Evolutionary conservation across 2,113 vertebrate species (phyloP).

Genomic region (Pagrus major): DNA sequence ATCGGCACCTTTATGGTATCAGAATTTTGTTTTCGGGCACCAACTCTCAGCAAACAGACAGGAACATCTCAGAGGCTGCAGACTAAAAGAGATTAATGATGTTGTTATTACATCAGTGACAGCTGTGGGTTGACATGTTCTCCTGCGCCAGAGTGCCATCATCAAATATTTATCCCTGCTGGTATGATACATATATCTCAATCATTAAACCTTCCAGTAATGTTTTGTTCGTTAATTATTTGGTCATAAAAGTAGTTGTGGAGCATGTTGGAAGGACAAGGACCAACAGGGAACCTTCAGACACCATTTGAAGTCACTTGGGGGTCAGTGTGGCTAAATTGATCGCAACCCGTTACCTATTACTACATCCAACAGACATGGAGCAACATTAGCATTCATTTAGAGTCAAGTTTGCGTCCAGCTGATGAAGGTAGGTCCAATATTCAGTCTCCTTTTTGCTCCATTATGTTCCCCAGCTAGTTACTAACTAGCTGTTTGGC

Average conservation of each 20-base stretch:
- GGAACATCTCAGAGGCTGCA: neutral
- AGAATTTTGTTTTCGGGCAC: neutral
- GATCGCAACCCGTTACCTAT: neutral
- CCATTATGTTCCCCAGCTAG: neutral
- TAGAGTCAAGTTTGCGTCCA: neutral
- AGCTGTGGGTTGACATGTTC: constrained; percentile 20
- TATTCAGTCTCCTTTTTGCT: neutral
- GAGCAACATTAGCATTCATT: neutral
- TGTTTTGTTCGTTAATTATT: neutral
- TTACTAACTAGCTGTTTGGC: neutral
- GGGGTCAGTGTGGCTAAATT: neutral
- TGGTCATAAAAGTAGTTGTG: neutral
- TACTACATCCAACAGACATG: neutral
- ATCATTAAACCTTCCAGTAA: neutral
- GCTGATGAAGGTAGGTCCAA: neutral
- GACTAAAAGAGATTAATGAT: constrained; percentile 13
- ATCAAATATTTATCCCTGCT: constrained; percentile 40
- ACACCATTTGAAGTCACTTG: neutral
- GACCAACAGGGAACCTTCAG: neutral
- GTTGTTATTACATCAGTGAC: constrained; percentile 44
- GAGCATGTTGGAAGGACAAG: neutral
- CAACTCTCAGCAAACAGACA: neutral
- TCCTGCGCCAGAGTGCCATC: constrained; percentile 4
- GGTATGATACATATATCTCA: neutral
- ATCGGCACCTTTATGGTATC: neutral